Evolutionary conservation across 2,888 invertebrate genomes (phyloP).

Genomic region (Bhutanitis thaidina): DNA sequence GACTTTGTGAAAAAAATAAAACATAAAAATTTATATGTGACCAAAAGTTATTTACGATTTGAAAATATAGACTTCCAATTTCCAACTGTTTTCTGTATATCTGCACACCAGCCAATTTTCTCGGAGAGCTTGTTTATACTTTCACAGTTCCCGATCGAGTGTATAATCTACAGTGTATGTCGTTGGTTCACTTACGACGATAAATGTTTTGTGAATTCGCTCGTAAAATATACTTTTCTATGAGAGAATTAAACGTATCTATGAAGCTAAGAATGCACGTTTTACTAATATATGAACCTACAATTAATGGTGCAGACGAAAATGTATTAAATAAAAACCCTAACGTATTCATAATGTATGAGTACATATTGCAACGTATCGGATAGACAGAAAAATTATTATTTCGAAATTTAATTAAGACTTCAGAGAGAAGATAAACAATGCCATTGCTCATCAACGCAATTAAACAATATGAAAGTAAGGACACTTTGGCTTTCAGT

Average conservation of each 20-base stretch:
- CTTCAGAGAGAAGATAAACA: too few species aligned
- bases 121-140: conserved; percentile 41
- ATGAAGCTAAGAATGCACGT: background rate
- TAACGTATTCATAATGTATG: too few species aligned
- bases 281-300: background rate
- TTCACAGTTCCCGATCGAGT: conserved; percentile 34
- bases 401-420: too few species aligned
- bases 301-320: too few species aligned
- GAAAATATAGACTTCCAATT: conserved; percentile 38
- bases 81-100: conserved; percentile 41
- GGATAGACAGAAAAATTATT: too few species aligned
- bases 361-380: too few species aligned
- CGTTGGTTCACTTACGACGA: conserved; percentile 3
- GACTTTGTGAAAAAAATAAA: background rate
- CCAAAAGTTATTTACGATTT: conserved; percentile 22
- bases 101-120: conserved; percentile 54
- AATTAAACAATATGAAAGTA: too few species aligned
- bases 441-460: too few species aligned
- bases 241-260: background rate
- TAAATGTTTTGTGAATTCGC: background rate
- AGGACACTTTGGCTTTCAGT: too few species aligned
- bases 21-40: conserved; percentile 12
- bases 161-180: background rate
- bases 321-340: too few species aligned
- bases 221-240: background rate